These are phyloP conservation scores for Pagrus major DNA, from an alignment of 2,113 vertebrate genomes.

Conservation along the genomic window DNA sequence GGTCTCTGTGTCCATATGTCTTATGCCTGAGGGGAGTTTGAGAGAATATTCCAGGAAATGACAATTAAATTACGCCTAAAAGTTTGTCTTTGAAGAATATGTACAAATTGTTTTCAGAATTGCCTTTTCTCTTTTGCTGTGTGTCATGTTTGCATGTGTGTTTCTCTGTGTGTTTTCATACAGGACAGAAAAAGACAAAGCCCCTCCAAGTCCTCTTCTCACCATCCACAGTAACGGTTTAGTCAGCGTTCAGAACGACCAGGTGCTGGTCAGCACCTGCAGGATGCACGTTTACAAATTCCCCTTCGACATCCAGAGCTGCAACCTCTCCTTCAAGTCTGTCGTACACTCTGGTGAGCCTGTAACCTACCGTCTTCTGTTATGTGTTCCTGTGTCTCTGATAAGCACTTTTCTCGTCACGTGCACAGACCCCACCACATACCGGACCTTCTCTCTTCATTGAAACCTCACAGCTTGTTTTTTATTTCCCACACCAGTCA, in stretches of 20 bases:
- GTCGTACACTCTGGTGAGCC: slow-evolving; percentile 58
- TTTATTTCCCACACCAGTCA: slow-evolving; percentile 31
- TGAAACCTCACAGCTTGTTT: background rate
- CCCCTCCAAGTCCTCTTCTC: slow-evolving; percentile 56
- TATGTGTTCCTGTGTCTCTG: background rate
- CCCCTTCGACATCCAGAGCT: slow-evolving; percentile 77
- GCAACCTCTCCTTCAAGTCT: slow-evolving; percentile 73
- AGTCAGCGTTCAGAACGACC: slow-evolving; percentile 35
- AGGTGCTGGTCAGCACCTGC: slow-evolving; percentile 73
- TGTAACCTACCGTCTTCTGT: background rate
- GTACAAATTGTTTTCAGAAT: too few species aligned
- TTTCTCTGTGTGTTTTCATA: background rate
- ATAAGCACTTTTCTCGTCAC: too few species aligned
- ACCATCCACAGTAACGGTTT: background rate
- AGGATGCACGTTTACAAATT: slow-evolving; percentile 74
- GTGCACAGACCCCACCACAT: too few species aligned
- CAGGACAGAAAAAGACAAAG: slow-evolving; percentile 74
- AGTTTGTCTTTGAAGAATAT: too few species aligned
- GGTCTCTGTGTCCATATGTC: too few species aligned
- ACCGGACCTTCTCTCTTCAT: background rate
- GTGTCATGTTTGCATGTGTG: too few species aligned
- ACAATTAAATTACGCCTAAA: too few species aligned
- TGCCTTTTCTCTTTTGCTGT: too few species aligned
- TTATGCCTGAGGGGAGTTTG: too few species aligned
- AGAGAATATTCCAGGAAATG: too few species aligned